Conservation (phyloP, 2,797 vertebrate species). For the Morelia viridis region DNA sequence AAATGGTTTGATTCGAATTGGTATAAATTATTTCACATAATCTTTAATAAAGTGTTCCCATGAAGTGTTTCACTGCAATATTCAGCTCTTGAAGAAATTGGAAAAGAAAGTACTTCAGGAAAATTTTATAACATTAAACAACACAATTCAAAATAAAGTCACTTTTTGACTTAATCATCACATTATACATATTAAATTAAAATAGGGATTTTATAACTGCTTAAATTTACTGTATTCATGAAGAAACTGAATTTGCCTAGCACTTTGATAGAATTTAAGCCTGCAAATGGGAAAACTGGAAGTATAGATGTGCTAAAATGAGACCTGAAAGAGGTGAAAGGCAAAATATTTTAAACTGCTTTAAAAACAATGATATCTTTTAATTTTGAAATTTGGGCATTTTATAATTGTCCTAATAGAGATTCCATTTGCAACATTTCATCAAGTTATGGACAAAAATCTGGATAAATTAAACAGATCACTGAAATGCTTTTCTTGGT, state of each 20-base stretch:
- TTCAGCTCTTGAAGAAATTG: background rate
- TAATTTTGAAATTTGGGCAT: background rate
- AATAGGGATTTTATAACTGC: background rate
- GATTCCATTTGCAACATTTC: background rate
- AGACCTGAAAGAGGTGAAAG: background rate
- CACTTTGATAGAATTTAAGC: background rate
- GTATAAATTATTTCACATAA: background rate
- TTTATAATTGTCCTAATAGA: background rate
- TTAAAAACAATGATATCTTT: background rate
- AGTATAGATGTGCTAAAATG: background rate
- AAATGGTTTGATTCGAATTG: background rate
- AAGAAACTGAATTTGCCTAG: background rate
- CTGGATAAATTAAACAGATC: background rate
- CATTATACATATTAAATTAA: background rate
- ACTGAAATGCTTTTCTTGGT: background rate
- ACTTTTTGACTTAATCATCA: background rate
- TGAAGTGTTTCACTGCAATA: background rate
- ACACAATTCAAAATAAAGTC: background rate
- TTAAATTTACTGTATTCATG: background rate
- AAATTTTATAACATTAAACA: background rate
- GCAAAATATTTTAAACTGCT: background rate
- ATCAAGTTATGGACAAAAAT: background rate
- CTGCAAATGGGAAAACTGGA: background rate
- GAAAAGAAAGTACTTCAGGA: background rate
- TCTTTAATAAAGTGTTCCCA: background rate